Evolutionary conservation across 2,797 vertebrate species (phyloP).

Genomic region (Gambelia wislizenii): DNA sequence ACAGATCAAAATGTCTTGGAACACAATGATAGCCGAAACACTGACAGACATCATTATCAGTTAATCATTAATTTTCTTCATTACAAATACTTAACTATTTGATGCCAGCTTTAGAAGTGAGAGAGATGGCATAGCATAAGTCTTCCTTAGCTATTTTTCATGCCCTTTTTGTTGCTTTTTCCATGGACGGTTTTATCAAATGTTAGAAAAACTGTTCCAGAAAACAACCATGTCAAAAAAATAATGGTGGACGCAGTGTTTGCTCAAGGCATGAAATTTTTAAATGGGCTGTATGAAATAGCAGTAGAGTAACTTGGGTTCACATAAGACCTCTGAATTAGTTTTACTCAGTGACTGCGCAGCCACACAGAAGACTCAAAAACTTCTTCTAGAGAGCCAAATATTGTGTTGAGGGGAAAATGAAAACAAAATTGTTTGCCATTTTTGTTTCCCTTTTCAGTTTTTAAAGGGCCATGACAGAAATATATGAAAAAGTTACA

Average conservation of each 20-base stretch:
- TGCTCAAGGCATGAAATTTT: slow-evolving; percentile 39
- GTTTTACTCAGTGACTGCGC: slow-evolving; percentile 23
- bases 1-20: background rate
- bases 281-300: slow-evolving; percentile 36
- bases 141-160: background rate
- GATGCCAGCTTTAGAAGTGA: too few relatives aligned
- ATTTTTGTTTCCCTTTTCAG: background rate
- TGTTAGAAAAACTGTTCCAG: slow-evolving; percentile 19
- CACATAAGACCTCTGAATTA: background rate
- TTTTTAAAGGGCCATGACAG: background rate
- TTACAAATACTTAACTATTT: background rate
- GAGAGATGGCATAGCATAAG: background rate
- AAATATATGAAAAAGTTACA: background rate
- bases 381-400: background rate
- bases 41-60: too few relatives aligned
- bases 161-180: background rate
- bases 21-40: background rate
- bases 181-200: slow-evolving; percentile 22
- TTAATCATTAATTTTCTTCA: background rate
- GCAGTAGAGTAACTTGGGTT: slow-evolving; percentile 31
- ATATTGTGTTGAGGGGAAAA: background rate
- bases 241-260: background rate
- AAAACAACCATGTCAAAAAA: slow-evolving; percentile 15
- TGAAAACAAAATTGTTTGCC: background rate
- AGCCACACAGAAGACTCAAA: slow-evolving; percentile 6